Conservation (phyloP, 2,888 invertebrate species). For the Nasonia oneida region DNA sequence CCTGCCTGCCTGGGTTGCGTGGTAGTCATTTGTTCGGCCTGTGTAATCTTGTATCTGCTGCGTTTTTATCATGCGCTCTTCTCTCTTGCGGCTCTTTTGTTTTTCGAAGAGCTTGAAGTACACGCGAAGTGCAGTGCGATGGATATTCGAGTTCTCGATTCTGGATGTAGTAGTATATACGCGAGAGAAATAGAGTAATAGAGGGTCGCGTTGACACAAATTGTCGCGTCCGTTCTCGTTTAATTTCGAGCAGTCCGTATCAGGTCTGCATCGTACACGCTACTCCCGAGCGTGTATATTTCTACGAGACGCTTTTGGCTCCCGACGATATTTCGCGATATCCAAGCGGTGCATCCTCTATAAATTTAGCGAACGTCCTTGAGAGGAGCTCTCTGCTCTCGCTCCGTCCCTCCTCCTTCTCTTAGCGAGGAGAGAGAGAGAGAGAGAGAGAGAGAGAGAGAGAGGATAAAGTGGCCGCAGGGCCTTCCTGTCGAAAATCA, state of each 20-base stretch:
- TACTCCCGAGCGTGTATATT: not conserved
- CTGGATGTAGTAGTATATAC: conserved; percentile 29
- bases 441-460: conserved; percentile 18
- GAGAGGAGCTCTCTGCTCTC: conserved; percentile 16
- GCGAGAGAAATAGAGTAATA: not conserved
- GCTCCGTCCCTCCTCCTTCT: not conserved
- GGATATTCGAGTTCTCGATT: conserved; percentile 58
- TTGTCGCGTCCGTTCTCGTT: conserved; percentile 65
- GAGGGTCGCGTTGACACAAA: conserved; percentile 62
- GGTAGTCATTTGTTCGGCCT: conserved; percentile 27
- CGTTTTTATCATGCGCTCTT: not conserved
- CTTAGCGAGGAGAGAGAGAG: not conserved
- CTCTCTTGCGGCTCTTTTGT: not conserved
- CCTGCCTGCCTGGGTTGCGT: not conserved
- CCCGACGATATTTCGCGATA: not conserved
- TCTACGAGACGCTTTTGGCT: not conserved
- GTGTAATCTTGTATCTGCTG: not conserved
- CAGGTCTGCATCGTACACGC: not conserved
- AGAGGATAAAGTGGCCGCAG: conserved; percentile 20
- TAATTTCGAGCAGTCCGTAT: conserved; percentile 44
- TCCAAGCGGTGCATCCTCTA: not conserved
- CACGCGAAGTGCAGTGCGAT: not conserved
- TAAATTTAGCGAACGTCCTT: conserved; percentile 55
- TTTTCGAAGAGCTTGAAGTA: not conserved
- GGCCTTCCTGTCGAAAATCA: conserved; percentile 61